These are phyloP conservation scores for Saguinus midas DNA, from an alignment of 2,113 vertebrate species.

Conservation along the genomic window DNA sequence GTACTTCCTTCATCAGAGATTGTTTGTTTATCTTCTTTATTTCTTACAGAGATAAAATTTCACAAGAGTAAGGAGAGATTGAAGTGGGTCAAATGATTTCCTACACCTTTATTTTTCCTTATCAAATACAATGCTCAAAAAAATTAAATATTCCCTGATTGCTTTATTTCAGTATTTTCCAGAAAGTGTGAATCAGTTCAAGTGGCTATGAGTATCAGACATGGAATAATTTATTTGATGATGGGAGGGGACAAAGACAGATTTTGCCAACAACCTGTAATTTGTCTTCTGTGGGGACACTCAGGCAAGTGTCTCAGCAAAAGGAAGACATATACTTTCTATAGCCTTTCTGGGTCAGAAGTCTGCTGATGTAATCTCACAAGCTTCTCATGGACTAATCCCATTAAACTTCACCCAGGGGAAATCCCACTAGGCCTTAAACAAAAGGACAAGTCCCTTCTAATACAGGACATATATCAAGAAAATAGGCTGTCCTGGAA, in stretches of 20 bases:
- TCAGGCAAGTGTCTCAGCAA: background rate
- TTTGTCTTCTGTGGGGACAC: background rate
- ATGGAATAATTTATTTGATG: background rate
- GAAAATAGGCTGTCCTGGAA: background rate
- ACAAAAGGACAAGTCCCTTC: slow-evolving; percentile 32
- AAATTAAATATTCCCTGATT: background rate
- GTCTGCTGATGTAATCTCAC: slow-evolving; percentile 10
- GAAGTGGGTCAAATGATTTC: background rate
- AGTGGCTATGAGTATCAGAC: background rate
- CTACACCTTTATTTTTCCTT: background rate
- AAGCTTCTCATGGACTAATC: slow-evolving; percentile 7
- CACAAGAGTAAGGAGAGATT: background rate
- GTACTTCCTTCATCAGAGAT: background rate
- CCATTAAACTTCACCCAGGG: slow-evolving; percentile 41
- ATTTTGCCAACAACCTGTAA: background rate
- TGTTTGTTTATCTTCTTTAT: background rate
- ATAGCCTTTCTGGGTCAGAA: slow-evolving; percentile 23
- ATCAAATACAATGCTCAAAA: background rate
- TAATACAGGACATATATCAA: slow-evolving; percentile 43
- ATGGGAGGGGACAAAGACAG: background rate
- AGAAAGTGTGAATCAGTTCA: background rate
- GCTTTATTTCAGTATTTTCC: background rate
- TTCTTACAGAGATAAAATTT: background rate
- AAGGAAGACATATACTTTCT: background rate
- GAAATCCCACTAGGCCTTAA: slow-evolving; percentile 38